Conservation (phyloP, 2,888 invertebrate species). For the Oasisia sp. region DNA sequence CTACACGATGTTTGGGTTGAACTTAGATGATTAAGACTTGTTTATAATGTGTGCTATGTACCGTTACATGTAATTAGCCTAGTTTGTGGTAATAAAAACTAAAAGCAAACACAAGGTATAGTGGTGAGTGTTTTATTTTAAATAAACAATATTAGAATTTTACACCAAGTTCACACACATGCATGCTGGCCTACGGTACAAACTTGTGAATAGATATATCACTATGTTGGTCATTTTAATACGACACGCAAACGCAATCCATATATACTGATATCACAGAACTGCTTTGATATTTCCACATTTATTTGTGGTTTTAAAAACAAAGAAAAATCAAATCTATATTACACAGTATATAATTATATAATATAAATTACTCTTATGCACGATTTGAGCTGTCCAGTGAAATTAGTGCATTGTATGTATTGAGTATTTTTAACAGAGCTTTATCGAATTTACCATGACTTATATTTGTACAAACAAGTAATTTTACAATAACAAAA, state of each 20-base stretch:
- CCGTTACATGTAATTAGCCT: background rate
- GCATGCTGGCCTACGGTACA: background rate
- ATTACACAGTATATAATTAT: background rate
- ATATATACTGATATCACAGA: background rate
- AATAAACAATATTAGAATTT: background rate
- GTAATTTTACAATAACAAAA: background rate
- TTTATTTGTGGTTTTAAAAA: background rate
- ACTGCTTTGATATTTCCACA: background rate
- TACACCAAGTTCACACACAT: background rate
- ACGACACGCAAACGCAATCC: background rate
- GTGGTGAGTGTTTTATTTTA: background rate
- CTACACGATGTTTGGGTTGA: conserved; percentile 51
- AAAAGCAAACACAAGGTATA: conserved; percentile 14
- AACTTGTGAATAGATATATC: background rate
- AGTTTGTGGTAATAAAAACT: background rate
- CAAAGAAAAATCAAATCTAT: background rate
- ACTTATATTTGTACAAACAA: background rate
- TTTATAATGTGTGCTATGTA: background rate
- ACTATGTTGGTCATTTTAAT: background rate
- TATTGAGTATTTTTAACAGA: background rate
- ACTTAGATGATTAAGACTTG: conserved; percentile 49
- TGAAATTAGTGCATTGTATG: background rate
- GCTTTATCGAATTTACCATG: background rate
- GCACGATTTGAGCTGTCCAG: background rate
- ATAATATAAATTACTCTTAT: background rate